Conservation (phyloP, 2,113 vertebrate genomes). For the Formicarius rufipectus region DNA sequence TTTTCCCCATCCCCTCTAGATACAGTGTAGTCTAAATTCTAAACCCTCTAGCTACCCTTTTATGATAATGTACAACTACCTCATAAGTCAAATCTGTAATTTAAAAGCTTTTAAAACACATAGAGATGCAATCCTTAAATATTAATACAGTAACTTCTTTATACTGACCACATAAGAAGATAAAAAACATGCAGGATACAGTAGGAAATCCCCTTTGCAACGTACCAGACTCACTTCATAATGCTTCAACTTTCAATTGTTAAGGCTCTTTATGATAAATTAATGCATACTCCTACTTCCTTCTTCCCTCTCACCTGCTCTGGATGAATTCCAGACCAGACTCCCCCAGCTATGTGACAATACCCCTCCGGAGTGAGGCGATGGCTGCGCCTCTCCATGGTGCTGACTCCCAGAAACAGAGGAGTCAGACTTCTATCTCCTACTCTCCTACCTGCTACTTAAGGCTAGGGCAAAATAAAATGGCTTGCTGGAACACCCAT, state of each 20-base stretch:
- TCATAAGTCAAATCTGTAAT: not conserved
- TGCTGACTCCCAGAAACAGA: not conserved
- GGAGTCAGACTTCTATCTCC: not conserved
- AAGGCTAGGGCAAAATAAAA: not conserved
- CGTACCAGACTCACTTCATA: not conserved
- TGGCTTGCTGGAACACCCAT: accelerated
- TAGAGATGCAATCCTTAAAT: not conserved
- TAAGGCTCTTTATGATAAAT: not conserved
- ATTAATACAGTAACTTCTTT: not conserved
- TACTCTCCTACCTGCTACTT: no score
- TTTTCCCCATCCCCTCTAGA: not conserved
- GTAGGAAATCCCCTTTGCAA: not conserved
- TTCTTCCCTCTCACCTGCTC: not conserved
- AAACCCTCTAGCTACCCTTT: not conserved
- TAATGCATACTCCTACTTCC: not conserved
- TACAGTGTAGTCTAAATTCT: not conserved
- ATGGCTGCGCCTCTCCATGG: accelerated
- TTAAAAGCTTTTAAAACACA: not conserved
- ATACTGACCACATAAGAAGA: not conserved
- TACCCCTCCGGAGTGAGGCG: accelerated
- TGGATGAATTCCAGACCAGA: accelerated
- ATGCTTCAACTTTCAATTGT: not conserved
- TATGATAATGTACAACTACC: not conserved
- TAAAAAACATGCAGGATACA: not conserved
- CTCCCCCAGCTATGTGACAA: not conserved